Base-by-base conservation (phyloP, 2,888 invertebrate genomes). In the Hyppa rectilinea region DNA sequence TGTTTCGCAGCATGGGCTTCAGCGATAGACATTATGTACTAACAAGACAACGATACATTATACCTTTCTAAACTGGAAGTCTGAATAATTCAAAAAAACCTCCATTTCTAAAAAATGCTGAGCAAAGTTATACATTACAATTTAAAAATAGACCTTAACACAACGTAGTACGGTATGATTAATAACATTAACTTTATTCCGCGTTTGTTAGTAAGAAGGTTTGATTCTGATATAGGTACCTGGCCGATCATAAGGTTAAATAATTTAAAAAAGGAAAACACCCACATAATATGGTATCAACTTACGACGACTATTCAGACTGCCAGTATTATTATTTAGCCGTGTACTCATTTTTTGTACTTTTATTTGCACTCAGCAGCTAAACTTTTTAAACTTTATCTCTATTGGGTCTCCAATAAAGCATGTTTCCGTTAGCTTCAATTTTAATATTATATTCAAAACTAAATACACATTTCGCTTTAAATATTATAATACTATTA, bases 1-100 rank as follows among this genome's bases (percentile, higher is more conserved):
- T 65, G 56, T 77, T 78, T 83, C 83, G 92, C 92, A 90, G 92
- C 92, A 92, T 92, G 92, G 87, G 90, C 92, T 92, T 91, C 55
- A 69, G 87, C 89, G 82, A 87, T 82, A 83, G 47, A 81, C 50
- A 78, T 85, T 71, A 74, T 81, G 71, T 78, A 89, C 88, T 88
- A 89, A 89, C 87, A 84, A 74, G 53, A 75, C 78, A 80, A 77
- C 43, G 31, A 71, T 75, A 80, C 79, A 78, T 77, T 73, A 71
- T 75, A 64, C 61, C 55, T 75, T 65, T 67, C 34, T 52, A 61
- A 71, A 70, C 78, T 84, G 77, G 78, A 62, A 77, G 73, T 76
- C 70, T 70, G 71, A 82, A 75, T 66, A 71, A 1, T 29, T 0
- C 12, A 59, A 36, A 0, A 36, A 29, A 43, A 26, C 7, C 5